A percentile compares a stretch with the other conserved stretches of the same genome.
These are phyloP conservation scores for Mimumesa dahlbomi DNA, from an alignment of 2,888 invertebrate species.

Conservation along the genomic window DNA sequence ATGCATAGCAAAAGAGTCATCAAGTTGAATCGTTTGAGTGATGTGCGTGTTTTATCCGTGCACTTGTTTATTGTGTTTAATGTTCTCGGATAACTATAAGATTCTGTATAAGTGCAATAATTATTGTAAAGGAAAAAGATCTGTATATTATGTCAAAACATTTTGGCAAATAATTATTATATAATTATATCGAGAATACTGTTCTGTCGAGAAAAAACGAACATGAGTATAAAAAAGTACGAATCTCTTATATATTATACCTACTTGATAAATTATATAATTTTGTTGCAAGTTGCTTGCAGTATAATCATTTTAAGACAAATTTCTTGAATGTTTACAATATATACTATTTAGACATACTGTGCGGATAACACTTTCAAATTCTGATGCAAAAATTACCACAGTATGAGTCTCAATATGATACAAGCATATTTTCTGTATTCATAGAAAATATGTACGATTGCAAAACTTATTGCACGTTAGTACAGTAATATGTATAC, in stretches of 20 bases:
- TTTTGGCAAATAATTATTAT: constrained; percentile 13
- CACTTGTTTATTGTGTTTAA: constrained; percentile 53
- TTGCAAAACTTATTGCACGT: constrained; percentile 15
- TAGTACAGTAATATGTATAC: constrained; percentile 17
- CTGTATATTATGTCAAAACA: constrained; percentile 1
- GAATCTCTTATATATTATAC: constrained; percentile 19
- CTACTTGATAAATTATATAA: constrained; percentile 43
- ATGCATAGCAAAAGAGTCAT: constrained; percentile 32
- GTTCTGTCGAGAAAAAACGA: constrained; percentile 9
- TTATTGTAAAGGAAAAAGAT: not conserved
- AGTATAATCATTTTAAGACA: constrained; percentile 36
- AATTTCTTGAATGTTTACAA: constrained; percentile 33
- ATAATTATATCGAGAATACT: constrained; percentile 16
- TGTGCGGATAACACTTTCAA: constrained; percentile 25
- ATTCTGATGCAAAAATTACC: constrained; percentile 39
- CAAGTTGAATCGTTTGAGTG: constrained; percentile 45
- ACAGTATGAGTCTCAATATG: constrained; percentile 25
- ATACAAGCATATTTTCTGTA: constrained; percentile 9
- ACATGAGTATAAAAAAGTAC: constrained; percentile 17
- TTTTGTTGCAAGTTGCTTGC: constrained; percentile 35
- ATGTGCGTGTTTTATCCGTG: constrained; percentile 69
- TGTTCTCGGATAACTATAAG: constrained; percentile 10
- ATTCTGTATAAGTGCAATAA: not conserved
- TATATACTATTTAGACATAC: constrained; percentile 31
- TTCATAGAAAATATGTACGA: constrained; percentile 7